phyloP scores from a whole-genome alignment of 1,140 invertebrate species.

The Eueides isabella region DNA sequence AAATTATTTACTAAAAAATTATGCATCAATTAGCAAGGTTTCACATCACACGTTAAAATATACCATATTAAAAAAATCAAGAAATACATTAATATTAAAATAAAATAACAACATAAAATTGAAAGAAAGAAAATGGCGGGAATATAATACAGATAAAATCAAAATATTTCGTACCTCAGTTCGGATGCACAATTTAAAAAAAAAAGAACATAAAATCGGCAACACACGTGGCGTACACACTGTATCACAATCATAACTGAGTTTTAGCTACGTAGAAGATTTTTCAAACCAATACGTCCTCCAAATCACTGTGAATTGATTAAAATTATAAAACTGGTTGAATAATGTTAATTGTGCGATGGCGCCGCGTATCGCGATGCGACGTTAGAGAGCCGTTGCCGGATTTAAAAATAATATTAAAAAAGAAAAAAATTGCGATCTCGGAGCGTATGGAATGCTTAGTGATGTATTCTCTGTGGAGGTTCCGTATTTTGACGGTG shows the following conservation, averaged over 20 bases:
- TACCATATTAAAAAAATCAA: background rate
- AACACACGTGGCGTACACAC: constrained; percentile 61
- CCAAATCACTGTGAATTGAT: constrained; percentile 65
- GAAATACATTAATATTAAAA: background rate
- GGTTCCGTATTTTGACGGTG: constrained; percentile 42
- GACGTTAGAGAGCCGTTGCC: constrained; percentile 65
- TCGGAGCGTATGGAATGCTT: constrained; percentile 51
- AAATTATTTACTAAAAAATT: no score
- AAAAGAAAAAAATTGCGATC: constrained; percentile 56
- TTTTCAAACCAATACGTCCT: constrained; percentile 59
- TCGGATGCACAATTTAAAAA: constrained; percentile 30
- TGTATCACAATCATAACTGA: constrained; percentile 65
- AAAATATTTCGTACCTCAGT: constrained; percentile 27
- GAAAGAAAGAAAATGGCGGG: background rate
- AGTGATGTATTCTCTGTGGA: constrained; percentile 30
- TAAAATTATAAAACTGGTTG: constrained; percentile 69
- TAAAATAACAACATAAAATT: background rate
- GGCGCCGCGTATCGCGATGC: constrained; percentile 51
- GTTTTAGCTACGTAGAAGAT: constrained; percentile 42
- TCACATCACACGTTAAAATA: background rate
- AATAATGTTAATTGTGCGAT: constrained; percentile 56
- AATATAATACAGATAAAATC: constrained; percentile 22
- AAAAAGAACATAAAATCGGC: constrained; percentile 44
- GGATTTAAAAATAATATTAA: constrained; percentile 71
- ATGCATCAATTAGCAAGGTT: no score